phyloP scores from a whole-genome alignment of 64 coral and sea anemone species.

The Pocillopora damicornis region DNA sequence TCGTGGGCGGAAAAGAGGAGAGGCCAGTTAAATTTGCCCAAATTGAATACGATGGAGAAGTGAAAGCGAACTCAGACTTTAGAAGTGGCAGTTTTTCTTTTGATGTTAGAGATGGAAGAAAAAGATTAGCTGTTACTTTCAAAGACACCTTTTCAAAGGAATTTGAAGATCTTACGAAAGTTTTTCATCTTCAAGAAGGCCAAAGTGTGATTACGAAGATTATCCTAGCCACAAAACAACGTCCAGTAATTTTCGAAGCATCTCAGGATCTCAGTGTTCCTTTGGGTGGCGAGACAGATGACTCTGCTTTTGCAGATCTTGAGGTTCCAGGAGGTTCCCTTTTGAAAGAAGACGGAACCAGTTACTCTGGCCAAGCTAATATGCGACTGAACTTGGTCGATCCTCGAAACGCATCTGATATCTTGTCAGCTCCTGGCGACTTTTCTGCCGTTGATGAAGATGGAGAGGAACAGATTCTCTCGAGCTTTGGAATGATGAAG shows the following conservation, averaged over 20 bases:
- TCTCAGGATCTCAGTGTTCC: not conserved
- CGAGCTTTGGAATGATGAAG: slow-evolving; percentile 2
- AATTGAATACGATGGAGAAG: not conserved
- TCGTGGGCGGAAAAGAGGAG: not conserved
- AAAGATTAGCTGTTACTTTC: slow-evolving; percentile 6
- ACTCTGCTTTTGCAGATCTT: not conserved
- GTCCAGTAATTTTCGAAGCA: not conserved
- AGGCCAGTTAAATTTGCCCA: not conserved
- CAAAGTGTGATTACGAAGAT: not conserved
- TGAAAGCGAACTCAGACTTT: not conserved
- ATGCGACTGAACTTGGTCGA: not conserved
- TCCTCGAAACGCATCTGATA: not conserved
- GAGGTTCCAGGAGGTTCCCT: not conserved
- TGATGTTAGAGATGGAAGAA: not conserved
- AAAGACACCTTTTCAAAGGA: not conserved
- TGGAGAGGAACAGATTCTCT: slow-evolving; percentile 10
- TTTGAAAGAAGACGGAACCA: slow-evolving; percentile 5
- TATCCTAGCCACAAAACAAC: not conserved
- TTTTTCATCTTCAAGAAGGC: not conserved
- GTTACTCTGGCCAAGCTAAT: slow-evolving; percentile 9
- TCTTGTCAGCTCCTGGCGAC: not conserved
- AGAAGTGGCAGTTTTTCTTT: not conserved
- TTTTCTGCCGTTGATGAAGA: slow-evolving; percentile 5
- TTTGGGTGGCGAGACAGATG: not conserved
- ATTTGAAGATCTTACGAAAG: slow-evolving; percentile 10